Percentiles rank a stretch among this genome's conserved stretches.
These are phyloP conservation scores for Tupaia chinensis DNA, from an alignment of 2,113 vertebrate species.

Conservation along the genomic window DNA sequence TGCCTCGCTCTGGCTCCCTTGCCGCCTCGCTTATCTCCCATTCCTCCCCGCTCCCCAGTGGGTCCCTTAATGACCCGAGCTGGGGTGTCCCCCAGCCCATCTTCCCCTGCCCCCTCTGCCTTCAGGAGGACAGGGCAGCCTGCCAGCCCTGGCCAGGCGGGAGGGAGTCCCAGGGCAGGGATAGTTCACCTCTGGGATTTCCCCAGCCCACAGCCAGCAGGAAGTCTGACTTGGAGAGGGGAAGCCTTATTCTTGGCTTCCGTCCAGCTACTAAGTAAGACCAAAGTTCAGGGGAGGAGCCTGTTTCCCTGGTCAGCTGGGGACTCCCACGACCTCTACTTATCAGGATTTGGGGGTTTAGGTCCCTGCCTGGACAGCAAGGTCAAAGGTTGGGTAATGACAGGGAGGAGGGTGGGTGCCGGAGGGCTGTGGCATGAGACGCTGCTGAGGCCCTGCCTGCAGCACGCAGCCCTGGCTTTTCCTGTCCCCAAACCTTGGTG, in stretches of 20 bases:
- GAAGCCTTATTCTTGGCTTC: constrained; percentile 56
- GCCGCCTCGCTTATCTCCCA: not conserved
- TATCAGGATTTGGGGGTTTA: not conserved
- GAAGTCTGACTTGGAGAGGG: constrained; percentile 62
- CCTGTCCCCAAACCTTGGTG: not conserved
- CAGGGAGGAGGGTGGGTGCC: not conserved
- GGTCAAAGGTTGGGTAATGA: not conserved
- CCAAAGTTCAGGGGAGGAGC: constrained; percentile 71
- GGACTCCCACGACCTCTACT: constrained; percentile 38
- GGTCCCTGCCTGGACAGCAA: not conserved
- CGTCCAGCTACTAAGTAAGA: constrained; percentile 55
- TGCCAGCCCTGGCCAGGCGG: not conserved
- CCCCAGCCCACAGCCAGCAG: constrained; percentile 55
- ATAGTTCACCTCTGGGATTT: constrained; percentile 59
- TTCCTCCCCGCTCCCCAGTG: no score
- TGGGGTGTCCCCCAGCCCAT: no score
- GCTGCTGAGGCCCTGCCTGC: not conserved
- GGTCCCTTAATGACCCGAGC: not conserved
- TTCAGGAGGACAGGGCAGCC: not conserved
- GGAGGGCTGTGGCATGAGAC: not conserved
- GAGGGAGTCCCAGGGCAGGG: not conserved
- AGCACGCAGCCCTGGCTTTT: not conserved
- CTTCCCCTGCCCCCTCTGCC: not conserved
- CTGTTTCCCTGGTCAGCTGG: constrained; percentile 49
- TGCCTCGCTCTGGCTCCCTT: not conserved